Evolutionary conservation across 2,888 invertebrate genomes (phyloP), one percentile per base, ranked within the genome.

Genomic region (Stomorhina lunata): DNA sequence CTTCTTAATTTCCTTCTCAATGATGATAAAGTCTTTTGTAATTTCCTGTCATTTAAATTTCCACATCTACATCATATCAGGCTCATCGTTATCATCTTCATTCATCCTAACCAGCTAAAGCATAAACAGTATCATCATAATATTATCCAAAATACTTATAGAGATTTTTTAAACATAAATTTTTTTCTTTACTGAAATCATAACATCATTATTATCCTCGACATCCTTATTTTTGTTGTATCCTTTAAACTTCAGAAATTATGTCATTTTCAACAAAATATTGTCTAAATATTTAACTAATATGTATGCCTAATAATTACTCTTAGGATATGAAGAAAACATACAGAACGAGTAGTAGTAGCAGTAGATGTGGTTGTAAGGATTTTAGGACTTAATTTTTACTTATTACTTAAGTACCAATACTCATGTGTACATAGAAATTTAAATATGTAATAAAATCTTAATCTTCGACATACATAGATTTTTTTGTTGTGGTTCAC

Each of bases 41-140:
- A 82, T 82, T 82, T 82, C 82, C 82, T 82, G 82, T 79, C 79
- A 76, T 82, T 82, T 76, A 69, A 71, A 71, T 59, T 61, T 76
- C 45, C 50, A 43, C 59, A 77, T 50, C 37, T 43, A 20, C 43
- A 43, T 50, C 45, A 29, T 71, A 66, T 53, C 53, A 53, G 43
- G 12, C n/a, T 73, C 63, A 55, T 69, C 63, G 34, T 68, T 48
- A 20, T 59, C 55, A 63, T 43, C 10, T 12, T n/a, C 17, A 48
- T n/a, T 65, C 34, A 66, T 25, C 27, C 17, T 27, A 5, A 73
- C 15, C 40, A 50, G 34, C 15, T 2, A 15, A 40, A 15, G 17
- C 12, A 37, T 4, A 7, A 37, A 17, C 4, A 9, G 4, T 20
- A 71, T 15, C 37, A 69, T 78, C 37, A 57, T 17, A 45, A 55